A percentile compares a stretch with the other conserved stretches of the same genome.
Evolutionary conservation across 2,888 invertebrate species (phyloP).

Genomic region (Philereme vetulata): DNA sequence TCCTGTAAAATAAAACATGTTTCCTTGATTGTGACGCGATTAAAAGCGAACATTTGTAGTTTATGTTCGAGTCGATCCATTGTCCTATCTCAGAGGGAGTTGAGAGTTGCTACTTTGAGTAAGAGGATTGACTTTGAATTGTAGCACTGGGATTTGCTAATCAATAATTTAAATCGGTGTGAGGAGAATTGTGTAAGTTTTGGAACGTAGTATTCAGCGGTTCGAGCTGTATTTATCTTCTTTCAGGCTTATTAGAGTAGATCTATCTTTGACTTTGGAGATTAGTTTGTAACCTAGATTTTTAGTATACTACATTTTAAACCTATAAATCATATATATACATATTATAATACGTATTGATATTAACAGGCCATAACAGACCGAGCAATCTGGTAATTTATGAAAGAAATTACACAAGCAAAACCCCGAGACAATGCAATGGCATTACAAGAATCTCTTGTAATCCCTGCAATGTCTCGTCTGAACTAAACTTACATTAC

Average conservation of each 20-base stretch:
- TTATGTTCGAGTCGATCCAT: constrained; percentile 39
- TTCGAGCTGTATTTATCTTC: neutral
- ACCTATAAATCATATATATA: too few species aligned
- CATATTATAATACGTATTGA: too few species aligned
- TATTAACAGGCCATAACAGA: too few species aligned
- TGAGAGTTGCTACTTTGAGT: constrained; percentile 29
- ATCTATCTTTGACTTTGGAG: too few species aligned
- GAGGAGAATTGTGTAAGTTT: constrained; percentile 11
- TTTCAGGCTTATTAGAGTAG: neutral
- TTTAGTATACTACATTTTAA: too few species aligned
- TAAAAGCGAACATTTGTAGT: constrained; percentile 41
- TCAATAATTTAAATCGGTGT: constrained; percentile 33
- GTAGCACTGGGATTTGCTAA: constrained; percentile 26
- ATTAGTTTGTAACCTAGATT: too few species aligned
- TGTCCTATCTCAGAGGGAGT: constrained; percentile 40
- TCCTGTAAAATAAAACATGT: constrained; percentile 1
- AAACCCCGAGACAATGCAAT: neutral
- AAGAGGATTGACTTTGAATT: constrained; percentile 29
- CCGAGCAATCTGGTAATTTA: too few species aligned
- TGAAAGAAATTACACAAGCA: neutral
- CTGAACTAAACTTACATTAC: constrained; percentile 5
- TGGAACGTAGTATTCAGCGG: neutral
- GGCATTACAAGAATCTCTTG: neutral
- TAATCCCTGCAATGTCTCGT: constrained; percentile 12
- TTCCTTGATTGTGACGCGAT: constrained; percentile 33